Evolutionary conservation across 37 sponge, comb jelly and placozoan genomes (phyloP).

Genomic region (Petrosia ficiformis): DNA sequence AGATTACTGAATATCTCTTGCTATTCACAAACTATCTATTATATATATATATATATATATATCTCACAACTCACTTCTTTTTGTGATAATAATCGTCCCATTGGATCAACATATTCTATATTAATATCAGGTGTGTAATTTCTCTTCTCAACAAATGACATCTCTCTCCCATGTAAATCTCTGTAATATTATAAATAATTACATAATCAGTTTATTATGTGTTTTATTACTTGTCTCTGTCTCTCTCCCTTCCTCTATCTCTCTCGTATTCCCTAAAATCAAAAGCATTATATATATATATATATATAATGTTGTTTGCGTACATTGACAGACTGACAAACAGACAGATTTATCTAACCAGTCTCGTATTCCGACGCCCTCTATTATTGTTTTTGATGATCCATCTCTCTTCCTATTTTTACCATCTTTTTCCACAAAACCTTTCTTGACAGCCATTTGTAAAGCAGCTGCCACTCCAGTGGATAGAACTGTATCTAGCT

Average conservation of each 20-base stretch:
- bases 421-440: conserved; percentile 50
- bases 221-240: conserved; percentile 58
- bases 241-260: conserved; percentile 54
- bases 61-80: conserved; percentile 70
- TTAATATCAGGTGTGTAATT: conserved; percentile 82
- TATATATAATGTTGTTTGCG: too few species aligned
- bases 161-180: conserved; percentile 9
- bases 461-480: conserved; percentile 78
- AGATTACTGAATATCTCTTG: neutral
- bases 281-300: neutral
- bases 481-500: conserved; percentile 79
- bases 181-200: neutral
- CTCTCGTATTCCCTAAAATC: conserved; percentile 62
- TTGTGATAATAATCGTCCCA: conserved; percentile 63
- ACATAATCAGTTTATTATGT: conserved; percentile 4
- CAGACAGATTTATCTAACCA: conserved; percentile 6
- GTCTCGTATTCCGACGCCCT: conserved; percentile 21
- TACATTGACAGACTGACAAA: too few species aligned
- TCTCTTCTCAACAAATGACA: conserved; percentile 86
- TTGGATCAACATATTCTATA: conserved; percentile 88
- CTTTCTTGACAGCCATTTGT: conserved; percentile 87
- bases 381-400: conserved; percentile 1
- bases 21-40: too few species aligned
- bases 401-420: conserved; percentile 13
- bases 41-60: neutral